These are phyloP conservation scores for Unio delphinus DNA, from an alignment of 2,888 invertebrate species.

Conservation along the genomic window DNA sequence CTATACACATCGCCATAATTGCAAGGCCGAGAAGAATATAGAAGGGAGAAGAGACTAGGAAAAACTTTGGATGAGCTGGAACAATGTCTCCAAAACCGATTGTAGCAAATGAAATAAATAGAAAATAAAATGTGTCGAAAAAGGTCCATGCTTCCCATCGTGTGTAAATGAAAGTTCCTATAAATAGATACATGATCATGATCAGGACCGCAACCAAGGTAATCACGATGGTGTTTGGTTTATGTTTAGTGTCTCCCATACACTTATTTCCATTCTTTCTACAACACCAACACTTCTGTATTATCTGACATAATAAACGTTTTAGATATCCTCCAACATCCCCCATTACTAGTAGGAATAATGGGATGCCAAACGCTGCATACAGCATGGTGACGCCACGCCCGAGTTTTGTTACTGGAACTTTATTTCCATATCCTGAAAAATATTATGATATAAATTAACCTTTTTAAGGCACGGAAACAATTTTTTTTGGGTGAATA, in stretches of 20 bases:
- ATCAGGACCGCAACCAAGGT: conserved; percentile 89
- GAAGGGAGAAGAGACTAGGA: conserved; percentile 88
- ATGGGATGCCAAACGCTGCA: conserved; percentile 93
- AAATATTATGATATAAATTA: neutral
- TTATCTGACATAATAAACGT: neutral
- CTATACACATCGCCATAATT: conserved; percentile 96
- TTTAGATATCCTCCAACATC: conserved; percentile 92
- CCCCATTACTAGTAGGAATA: conserved; percentile 92
- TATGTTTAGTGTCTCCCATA: neutral
- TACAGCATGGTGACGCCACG: conserved; percentile 91
- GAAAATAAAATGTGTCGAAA: conserved; percentile 95
- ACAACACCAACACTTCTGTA: conserved; percentile 4
- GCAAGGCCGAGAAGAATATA: conserved; percentile 95
- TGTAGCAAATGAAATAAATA: conserved; percentile 76
- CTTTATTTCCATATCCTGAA: conserved; percentile 96
- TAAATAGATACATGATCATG: conserved; percentile 86
- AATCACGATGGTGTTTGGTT: conserved; percentile 87
- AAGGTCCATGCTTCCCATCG: conserved; percentile 84
- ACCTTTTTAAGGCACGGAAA: too few relatives aligned
- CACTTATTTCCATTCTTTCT: conserved; percentile 1
- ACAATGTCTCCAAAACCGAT: conserved; percentile 95
- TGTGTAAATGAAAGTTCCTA: conserved; percentile 84
- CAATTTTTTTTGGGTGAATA: too few relatives aligned
- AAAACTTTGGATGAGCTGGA: conserved; percentile 86
- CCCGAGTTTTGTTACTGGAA: conserved; percentile 89